Evolutionary conservation across 2,797 vertebrate genomes (phyloP).

Genomic region (Heteromormyrus szaboi): DNA sequence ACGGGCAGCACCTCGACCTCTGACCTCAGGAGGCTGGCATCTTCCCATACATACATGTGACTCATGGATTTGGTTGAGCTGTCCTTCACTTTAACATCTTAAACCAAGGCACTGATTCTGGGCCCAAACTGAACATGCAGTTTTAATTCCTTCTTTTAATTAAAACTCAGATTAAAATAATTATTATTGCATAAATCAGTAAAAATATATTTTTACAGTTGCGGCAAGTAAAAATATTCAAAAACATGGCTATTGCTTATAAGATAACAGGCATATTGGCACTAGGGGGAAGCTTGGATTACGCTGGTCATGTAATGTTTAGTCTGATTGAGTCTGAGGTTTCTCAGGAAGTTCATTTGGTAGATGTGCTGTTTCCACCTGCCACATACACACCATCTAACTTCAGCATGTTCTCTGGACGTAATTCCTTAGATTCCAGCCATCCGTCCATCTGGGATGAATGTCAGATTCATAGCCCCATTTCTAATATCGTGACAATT

Average conservation of each 20-base stretch:
- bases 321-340: neutral
- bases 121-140: neutral
- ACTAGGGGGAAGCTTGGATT: neutral
- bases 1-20: neutral
- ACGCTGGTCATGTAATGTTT: neutral
- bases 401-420: neutral
- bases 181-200: neutral
- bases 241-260: neutral
- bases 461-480: neutral
- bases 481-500: neutral
- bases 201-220: neutral
- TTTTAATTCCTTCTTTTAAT: neutral
- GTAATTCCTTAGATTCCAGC: neutral
- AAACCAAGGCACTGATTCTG: neutral
- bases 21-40: neutral
- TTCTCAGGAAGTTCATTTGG: neutral
- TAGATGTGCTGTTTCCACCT: neutral
- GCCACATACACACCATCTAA: neutral
- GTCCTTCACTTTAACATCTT: conserved; percentile 2
- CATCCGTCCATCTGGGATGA: neutral
- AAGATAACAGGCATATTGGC: neutral
- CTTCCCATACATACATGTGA: neutral
- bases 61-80: neutral
- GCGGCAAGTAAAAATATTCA: neutral
- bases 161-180: neutral